These are phyloP conservation scores for Apogon talboti DNA, from an alignment of 2,797 vertebrate genomes.

Conservation along the genomic window DNA sequence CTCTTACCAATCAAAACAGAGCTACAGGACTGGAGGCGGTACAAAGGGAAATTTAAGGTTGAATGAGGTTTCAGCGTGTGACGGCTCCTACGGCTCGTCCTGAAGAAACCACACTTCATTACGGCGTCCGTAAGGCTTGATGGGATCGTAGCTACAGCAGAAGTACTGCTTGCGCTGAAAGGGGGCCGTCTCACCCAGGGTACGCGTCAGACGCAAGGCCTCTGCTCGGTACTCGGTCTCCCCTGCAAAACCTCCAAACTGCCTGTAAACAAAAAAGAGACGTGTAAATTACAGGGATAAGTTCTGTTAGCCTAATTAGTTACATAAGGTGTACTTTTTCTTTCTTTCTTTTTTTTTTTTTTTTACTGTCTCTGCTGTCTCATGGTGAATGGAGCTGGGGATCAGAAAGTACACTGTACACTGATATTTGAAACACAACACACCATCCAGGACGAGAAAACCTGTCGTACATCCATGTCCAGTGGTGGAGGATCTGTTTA, in stretches of 20 bases:
- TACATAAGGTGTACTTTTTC: not conserved
- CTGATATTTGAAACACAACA: conserved; percentile 6
- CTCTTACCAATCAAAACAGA: conserved; percentile 35
- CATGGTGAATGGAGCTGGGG: not conserved
- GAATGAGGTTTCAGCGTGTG: not conserved
- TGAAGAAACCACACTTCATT: conserved; percentile 95
- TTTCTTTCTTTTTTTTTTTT: not conserved
- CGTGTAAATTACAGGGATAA: not conserved
- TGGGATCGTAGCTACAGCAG: conserved; percentile 91
- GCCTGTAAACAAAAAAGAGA: conserved; percentile 75
- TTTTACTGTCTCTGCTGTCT: not conserved
- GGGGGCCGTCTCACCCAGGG: conserved; percentile 86
- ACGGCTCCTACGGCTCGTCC: conserved; percentile 74
- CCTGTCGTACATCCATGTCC: not conserved
- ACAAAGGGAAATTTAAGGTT: not conserved
- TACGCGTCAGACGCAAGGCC: conserved; percentile 85
- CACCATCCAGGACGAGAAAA: not conserved
- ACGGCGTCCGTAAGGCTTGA: conserved; percentile 91
- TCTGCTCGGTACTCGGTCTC: conserved; percentile 87
- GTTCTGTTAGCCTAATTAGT: not conserved
- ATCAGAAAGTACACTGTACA: conserved; percentile 4
- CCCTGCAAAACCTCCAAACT: conserved; percentile 91
- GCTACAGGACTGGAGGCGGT: conserved; percentile 27
- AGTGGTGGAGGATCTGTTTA: too few relatives aligned
- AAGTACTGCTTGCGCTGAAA: conserved; percentile 88